Percentiles rank a stretch among this genome's conserved stretches.
These are phyloP conservation scores for Perca flavescens DNA, from an alignment of 2,113 vertebrate species.

Conservation along the genomic window DNA sequence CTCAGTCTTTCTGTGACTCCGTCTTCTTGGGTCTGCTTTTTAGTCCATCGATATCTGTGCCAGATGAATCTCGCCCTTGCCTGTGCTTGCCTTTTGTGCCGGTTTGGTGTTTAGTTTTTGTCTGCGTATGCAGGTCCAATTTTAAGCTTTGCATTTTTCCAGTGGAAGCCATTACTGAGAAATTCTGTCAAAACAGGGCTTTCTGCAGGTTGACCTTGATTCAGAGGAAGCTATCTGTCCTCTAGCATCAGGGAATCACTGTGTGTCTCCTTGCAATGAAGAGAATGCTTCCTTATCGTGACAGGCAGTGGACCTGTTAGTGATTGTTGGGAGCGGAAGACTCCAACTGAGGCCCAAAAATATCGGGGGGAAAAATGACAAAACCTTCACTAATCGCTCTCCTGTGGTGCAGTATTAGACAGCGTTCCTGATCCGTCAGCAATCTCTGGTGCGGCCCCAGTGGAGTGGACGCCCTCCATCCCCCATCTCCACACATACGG, in stretches of 20 bases:
- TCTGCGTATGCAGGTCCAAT: slow-evolving; percentile 1
- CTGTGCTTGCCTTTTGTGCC: slow-evolving; percentile 2
- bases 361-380: slow-evolving; percentile 41
- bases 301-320: slow-evolving; percentile 39
- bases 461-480: slow-evolving; percentile 28
- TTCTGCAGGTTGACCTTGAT: slow-evolving; percentile 54
- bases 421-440: slow-evolving; percentile 52
- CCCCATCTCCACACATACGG: slow-evolving; percentile 22
- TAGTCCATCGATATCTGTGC: slow-evolving; percentile 35
- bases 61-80: slow-evolving; percentile 42
- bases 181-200: slow-evolving; percentile 23
- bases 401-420: slow-evolving; percentile 34
- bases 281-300: slow-evolving; percentile 51
- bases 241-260: slow-evolving; percentile 35
- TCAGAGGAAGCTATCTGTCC: slow-evolving; percentile 28
- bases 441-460: slow-evolving; percentile 14
- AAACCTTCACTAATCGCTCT: slow-evolving; percentile 49
- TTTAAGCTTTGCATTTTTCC: slow-evolving; percentile 30
- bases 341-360: slow-evolving; percentile 11
- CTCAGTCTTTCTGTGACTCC: slow-evolving; percentile 10
- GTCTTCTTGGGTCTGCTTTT: slow-evolving; percentile 29
- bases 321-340: neutral
- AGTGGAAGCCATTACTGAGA: slow-evolving; percentile 21
- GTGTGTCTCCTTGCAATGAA: slow-evolving; percentile 14
- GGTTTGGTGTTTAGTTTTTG: neutral